Base-by-base conservation (phyloP, 2,888 invertebrate species). In the Trissolcus brochymenae region DNA sequence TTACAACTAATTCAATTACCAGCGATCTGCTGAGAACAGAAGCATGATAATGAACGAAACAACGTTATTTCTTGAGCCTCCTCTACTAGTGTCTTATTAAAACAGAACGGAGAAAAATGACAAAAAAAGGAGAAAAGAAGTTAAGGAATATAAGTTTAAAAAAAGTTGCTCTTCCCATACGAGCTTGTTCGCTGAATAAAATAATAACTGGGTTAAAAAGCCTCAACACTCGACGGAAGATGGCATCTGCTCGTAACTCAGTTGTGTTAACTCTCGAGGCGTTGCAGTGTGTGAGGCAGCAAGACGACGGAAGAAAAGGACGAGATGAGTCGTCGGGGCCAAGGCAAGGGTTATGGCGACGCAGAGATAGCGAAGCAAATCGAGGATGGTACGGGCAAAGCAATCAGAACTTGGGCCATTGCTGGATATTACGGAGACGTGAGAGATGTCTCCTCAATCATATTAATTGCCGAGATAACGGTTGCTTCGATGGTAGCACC, bases 341-440 rank as follows among this genome's bases (percentile, higher is more conserved):
- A 49, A 49, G 35, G 77, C 56, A 68, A 78, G 81, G 80, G 80
- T 79, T 79, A 79, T 75, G 76, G 78, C 67, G 55, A 76, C 59
- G 54, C 59, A 29, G 79, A 78, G 68, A 67, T 70, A 68, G 73
- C 64, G 68, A 66, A 71, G 54, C 41, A 64, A 43, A 56, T 51
- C 60, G 61, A 61, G 75, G 77, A 56, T 57, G 82, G 82, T 80
- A 81, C 81, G 82, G 86, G 86, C 84, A 87, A 88, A 88, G 88
- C 88, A 88, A 88, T 88, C 88, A 88, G 88, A 88, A 88, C 88
- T 88, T 88, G 87, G 87, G 87, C 88, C 88, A 88, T 88, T 88
- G 86, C 87, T 87, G 85, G 87, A 88, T 88, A 88, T 88, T 87
- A 88, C 88, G 82, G 84, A 87, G 87, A 88, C 87, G 87, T 87